Evolutionary conservation across 2,888 invertebrate genomes (phyloP).

Genomic region (Ophioninae sp.): DNA sequence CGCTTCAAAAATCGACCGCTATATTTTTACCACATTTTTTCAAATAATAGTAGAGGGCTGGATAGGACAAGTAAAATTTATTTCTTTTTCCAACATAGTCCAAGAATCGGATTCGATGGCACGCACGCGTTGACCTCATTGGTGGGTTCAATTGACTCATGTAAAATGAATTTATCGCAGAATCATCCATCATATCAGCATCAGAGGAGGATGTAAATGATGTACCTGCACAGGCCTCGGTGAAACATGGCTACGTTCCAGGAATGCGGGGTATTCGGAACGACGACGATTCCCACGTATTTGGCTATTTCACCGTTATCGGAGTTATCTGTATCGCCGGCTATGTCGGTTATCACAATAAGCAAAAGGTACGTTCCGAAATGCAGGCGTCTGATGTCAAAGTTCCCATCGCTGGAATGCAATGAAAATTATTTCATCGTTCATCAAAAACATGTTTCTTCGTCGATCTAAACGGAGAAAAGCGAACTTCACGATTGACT

Average conservation of each 20-base stretch:
- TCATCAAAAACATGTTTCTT: too few relatives aligned
- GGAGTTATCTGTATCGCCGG: constrained; percentile 84
- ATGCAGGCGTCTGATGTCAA: too few relatives aligned
- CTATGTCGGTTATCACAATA: constrained; percentile 86
- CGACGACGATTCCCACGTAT: constrained; percentile 85
- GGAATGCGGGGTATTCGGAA: constrained; percentile 68
- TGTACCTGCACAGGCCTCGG: background rate
- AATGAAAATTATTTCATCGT: too few relatives aligned
- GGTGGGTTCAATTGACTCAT: background rate
- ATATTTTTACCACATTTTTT: too few relatives aligned
- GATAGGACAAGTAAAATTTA: background rate
- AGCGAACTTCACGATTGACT: too few relatives aligned
- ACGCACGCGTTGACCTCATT: background rate
- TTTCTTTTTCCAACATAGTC: background rate
- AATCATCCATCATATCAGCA: constrained; percentile 11
- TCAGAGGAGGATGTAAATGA: constrained; percentile 30
- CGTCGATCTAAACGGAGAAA: too few relatives aligned
- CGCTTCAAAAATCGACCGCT: too few relatives aligned
- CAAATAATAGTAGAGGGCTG: too few relatives aligned
- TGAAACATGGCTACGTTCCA: constrained; percentile 38
- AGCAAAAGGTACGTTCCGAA: constrained; percentile 83
- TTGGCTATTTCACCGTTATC: constrained; percentile 86
- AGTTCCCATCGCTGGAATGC: too few relatives aligned
- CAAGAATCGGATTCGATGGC: background rate
- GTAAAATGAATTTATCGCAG: constrained; percentile 14